Base-by-base conservation (phyloP, 2,888 invertebrate genomes). In the Melanchra persicariae region DNA sequence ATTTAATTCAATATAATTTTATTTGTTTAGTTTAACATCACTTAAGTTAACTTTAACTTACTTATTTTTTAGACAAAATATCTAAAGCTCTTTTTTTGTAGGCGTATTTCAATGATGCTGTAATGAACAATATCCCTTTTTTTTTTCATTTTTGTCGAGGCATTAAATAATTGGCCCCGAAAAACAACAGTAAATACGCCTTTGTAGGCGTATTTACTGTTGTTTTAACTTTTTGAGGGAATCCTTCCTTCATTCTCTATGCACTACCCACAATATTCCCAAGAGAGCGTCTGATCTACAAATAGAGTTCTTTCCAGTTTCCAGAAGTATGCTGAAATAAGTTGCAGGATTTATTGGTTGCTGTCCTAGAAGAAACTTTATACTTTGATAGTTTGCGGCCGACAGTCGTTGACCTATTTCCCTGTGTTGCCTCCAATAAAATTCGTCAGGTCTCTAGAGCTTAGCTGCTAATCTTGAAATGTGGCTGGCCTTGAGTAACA, bases 271-370 rank as follows among this genome's bases (percentile, higher is more conserved):
- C n/a, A 24, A 26, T 63, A 15, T 63, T 26, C 15, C 6, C 7
- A 26, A n/a, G n/a, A 55, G 26, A 17, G 26, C 4, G n/a, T 17
- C 55, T 26, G 26, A 54, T 17, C 26, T 40, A 40, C 57, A 40
- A 40, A 52, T 19, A 55, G 17, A 40, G 40, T 43, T 7, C 7
- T 54, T 40, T 64, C 17, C 40, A 54, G 17, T n/a, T 63, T 34
- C 51, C 19, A 51, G 34, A 51, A 62, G 4, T 12, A 34, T 24
- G 8, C 30, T 34, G 37, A 40, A 19, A 63, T 52, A 63, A 52
- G 54, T 63, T 63, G 15, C 10, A 63, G 54, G 15, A n/a, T 62
- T 49, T 37, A 62, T 51, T 49, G 12, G 51, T 62, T 12, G 4
- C 19, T 19, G 37, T 26, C 40, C 26, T 54, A 52, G 37, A 62